Base-by-base conservation (phyloP, 1,140 invertebrate species). In the Andricus grossulariae region DNA sequence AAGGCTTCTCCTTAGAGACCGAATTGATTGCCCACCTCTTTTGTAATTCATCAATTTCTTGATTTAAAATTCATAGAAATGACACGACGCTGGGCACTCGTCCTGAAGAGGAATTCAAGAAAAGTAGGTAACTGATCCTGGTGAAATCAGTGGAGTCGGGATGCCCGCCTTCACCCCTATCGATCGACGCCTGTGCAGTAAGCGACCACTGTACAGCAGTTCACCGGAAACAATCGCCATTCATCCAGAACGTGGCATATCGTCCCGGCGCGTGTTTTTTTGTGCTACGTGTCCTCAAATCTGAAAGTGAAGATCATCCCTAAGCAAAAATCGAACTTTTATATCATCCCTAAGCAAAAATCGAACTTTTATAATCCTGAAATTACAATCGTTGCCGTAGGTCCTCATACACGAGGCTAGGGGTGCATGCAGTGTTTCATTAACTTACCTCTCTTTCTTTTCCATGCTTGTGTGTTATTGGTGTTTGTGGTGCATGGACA, bases 161-260 rank as follows among this genome's bases (percentile, higher is more conserved):
- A 82, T 79, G 78, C 80, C 80, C 78, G 82, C 83, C 82, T 79
- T 82, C 79, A 80, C 73, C 83, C 80, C 78, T 81, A 83, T 83
- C 78, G 82, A 83, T 83, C 82, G 80, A 83, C 82, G 82, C 82
- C 78, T 83, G 82, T 83, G 82, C 80, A 83, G 78, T 83, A 79
- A 71, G 18, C 74, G 66, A 75, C 55, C 78, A 72, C 71, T 73
- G 52, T 57, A 81, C 79, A 79, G 77, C 51, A 81, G 82, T 75
- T 76, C 70, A 76, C 78, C 80, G 82, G 82, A 81, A 81, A 81
- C 82, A 81, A 83, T 83, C 82, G 80, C 82, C 76, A 80, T 83
- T 83, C 82, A 83, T 81, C 82, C 21, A 77, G 73, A 78, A 81
- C 74, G 79, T 71, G 52, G 70, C 80, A 80, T 76, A 81, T 80